These are phyloP conservation scores for Rhinolophus sinicus DNA, from an alignment of 2,113 vertebrate genomes.

Conservation along the genomic window DNA sequence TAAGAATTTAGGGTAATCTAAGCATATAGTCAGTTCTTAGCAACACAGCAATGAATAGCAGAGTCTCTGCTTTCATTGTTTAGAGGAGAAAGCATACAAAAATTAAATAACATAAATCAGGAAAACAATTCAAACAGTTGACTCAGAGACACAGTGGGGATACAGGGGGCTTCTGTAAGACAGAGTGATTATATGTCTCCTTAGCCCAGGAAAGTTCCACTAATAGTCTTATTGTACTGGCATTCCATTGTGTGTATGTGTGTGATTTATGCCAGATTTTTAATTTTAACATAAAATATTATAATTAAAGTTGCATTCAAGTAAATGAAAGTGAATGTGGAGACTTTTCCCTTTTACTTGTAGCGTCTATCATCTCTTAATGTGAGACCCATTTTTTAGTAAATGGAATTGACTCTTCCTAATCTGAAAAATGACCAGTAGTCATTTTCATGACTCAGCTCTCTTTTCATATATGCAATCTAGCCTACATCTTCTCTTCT, in stretches of 20 bases:
- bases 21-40: background rate
- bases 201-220: background rate
- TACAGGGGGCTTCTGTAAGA: background rate
- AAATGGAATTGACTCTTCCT: background rate
- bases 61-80: background rate
- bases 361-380: background rate
- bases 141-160: background rate
- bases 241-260: background rate
- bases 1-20: background rate
- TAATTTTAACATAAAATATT: background rate
- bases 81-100: background rate
- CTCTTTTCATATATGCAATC: background rate
- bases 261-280: background rate
- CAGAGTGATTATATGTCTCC: background rate
- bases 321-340: background rate
- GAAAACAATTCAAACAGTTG: background rate
- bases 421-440: background rate
- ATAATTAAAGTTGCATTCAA: background rate
- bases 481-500: background rate
- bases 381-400: background rate
- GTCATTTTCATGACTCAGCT: background rate
- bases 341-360: background rate
- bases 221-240: background rate
- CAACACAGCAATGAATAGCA: background rate
- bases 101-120: background rate